Evolutionary conservation across 2,113 vertebrate genomes (phyloP), one percentile per base, ranked within the genome.

Genomic region (Python bivittatus): DNA sequence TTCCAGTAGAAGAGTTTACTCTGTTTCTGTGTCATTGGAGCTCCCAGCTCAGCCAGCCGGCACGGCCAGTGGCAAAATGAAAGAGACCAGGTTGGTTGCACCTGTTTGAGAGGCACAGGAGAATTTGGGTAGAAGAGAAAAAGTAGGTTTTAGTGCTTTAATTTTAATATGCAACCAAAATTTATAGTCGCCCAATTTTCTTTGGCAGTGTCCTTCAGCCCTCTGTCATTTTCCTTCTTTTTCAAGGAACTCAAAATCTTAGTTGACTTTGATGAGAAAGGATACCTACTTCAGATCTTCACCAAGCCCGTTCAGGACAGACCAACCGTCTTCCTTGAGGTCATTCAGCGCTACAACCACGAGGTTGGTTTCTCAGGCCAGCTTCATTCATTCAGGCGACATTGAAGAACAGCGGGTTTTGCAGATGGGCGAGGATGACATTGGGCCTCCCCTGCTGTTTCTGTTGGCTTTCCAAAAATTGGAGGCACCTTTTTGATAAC

Each of bases 231-330:
- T 57, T 48, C 4, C 86, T 93, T 68, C 27, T 79, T 38, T 86
- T 58, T 91, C 83, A 93, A 99, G 99, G 98, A 99, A 92, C 97
- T 99, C 95, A 99, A 98, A 93, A 99, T 99, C 95, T 97, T 99
- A 96, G 98, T 99, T 95, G 99, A 99, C 97, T 99, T 97, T 15
- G 99, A 99, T 23, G 99, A 99, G 94, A 98, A 99, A 9, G 99
- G 99, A 20, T 99, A 99, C 94, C 97, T 99, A 92, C 98, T 99
- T 61, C 99, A 99, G 96, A 99, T 99, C 97, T 99, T 99, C 97
- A 99, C 98, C 92, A 99, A 99, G 92, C 99, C 99, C 0, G 96
- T 99, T 60, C 99, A 99, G 96, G 99, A 99, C 97, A 98, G 99
- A n/a, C 99, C 99, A 91, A 99, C 99, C 0, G 97, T 99, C 79